Conservation (phyloP, 2,113 vertebrate genomes). For the Halichoerus grypus region DNA sequence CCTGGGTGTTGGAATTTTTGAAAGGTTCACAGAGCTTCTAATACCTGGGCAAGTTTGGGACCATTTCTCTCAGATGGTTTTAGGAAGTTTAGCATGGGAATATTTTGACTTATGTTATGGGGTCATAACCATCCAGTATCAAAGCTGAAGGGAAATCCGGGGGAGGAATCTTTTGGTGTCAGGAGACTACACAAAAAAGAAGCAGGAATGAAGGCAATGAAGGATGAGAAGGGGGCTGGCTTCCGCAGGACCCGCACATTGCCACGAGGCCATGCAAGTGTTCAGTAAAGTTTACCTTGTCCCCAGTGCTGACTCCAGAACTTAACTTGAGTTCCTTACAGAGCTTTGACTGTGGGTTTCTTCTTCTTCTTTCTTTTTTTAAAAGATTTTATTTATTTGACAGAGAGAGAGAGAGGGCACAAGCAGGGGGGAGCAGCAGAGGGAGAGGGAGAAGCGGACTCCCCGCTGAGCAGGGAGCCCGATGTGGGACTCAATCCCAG, state of each 20-base stretch:
- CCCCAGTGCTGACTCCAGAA: not conserved
- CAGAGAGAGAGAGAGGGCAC: too few species aligned
- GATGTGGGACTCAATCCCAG: too few species aligned
- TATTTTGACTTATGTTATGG: not conserved
- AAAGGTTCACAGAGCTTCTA: not conserved
- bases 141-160: not conserved
- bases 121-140: not conserved
- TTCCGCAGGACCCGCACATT: not conserved
- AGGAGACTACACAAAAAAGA: not conserved
- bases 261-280: fast-evolving
- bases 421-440: too few species aligned
- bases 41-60: not conserved
- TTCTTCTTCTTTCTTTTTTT: not conserved
- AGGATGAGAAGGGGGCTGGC: not conserved
- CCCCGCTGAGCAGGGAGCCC: too few species aligned
- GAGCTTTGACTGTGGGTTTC: not conserved
- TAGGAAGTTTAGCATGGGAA: not conserved
- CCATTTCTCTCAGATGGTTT: not conserved
- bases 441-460: too few species aligned
- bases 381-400: too few species aligned
- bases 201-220: not conserved
- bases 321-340: not conserved
- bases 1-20: not conserved
- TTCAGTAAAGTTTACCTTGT: not conserved
- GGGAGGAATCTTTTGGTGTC: not conserved